phyloP scores from a whole-genome alignment of 2,113 vertebrate genomes.

The Siniperca knerii region DNA sequence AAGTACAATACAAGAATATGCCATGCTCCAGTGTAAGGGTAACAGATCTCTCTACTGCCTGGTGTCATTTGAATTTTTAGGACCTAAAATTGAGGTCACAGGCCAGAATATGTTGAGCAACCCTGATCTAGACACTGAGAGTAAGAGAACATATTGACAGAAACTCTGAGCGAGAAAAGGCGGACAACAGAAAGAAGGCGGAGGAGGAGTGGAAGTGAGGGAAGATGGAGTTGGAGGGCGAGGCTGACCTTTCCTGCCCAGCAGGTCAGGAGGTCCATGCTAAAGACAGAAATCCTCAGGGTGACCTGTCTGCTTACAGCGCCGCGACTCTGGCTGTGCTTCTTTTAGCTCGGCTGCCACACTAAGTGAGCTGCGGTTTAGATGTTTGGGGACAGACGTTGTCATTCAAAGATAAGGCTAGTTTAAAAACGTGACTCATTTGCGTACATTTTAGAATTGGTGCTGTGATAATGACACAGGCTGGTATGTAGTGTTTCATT shows the following conservation, averaged over 20 bases:
- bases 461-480: no score
- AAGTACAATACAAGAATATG: neutral
- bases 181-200: neutral
- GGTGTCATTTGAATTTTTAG: neutral
- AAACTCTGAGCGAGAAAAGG: neutral
- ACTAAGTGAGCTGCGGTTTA: neutral
- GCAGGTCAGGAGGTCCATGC: conserved; percentile 32
- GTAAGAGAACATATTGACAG: neutral
- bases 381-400: conserved; percentile 6
- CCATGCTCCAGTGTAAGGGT: neutral
- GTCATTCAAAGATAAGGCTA: neutral
- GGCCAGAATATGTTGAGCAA: neutral
- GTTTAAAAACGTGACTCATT: neutral
- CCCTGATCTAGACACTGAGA: neutral
- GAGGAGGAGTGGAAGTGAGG: conserved; percentile 4
- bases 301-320: conserved; percentile 29
- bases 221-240: conserved; percentile 31
- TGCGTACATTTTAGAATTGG: no score
- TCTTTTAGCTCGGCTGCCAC: conserved; percentile 41
- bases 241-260: conserved; percentile 50
- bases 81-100: neutral
- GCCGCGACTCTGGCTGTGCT: neutral
- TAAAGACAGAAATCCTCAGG: conserved; percentile 59
- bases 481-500: no score
- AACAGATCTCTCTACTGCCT: neutral